Percentiles rank a stretch among this genome's conserved stretches.
These are phyloP conservation scores for Enchytraeus crypticus DNA, from an alignment of 2,888 invertebrate genomes.

Conservation along the genomic window DNA sequence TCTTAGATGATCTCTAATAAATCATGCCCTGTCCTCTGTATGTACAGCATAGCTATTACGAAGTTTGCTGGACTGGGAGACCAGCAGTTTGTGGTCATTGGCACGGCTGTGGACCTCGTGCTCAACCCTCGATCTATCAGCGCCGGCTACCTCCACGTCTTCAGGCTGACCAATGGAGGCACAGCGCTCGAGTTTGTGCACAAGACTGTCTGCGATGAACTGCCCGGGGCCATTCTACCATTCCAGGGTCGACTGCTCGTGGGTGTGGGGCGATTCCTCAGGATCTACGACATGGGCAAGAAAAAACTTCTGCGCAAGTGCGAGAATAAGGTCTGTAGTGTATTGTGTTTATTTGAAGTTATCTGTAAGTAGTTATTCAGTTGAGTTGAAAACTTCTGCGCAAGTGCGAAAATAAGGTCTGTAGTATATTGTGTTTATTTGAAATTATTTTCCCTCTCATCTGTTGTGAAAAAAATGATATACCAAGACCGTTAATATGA, in stretches of 20 bases:
- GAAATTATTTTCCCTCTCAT: too few relatives aligned
- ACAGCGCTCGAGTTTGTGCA: slow-evolving; percentile 84
- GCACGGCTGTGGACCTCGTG: slow-evolving; percentile 80
- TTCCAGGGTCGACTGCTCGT: slow-evolving; percentile 77
- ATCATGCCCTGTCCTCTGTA: background rate
- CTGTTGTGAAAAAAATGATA: too few relatives aligned
- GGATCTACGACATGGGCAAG: slow-evolving; percentile 92
- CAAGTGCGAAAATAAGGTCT: too few relatives aligned
- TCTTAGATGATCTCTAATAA: background rate
- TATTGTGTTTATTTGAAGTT: background rate
- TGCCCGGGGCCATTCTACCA: slow-evolving; percentile 55
- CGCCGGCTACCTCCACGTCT: slow-evolving; percentile 78
- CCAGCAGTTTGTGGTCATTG: slow-evolving; percentile 66
- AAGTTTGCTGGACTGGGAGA: slow-evolving; percentile 65
- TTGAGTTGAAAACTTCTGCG: too few relatives aligned
- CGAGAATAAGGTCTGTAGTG: slow-evolving; percentile 89
- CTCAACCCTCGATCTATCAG: slow-evolving; percentile 75
- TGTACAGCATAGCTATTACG: slow-evolving; percentile 62
- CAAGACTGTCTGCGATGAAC: slow-evolving; percentile 84
- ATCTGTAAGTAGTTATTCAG: too few relatives aligned
- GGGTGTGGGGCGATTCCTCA: slow-evolving; percentile 80
- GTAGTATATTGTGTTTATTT: too few relatives aligned
- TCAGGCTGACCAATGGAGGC: slow-evolving; percentile 64
- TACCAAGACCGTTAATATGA: too few relatives aligned
- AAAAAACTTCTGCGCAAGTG: slow-evolving; percentile 93